Evolutionary conservation across 2,888 invertebrate genomes (phyloP).

Genomic region (Harpalus rubripes): DNA sequence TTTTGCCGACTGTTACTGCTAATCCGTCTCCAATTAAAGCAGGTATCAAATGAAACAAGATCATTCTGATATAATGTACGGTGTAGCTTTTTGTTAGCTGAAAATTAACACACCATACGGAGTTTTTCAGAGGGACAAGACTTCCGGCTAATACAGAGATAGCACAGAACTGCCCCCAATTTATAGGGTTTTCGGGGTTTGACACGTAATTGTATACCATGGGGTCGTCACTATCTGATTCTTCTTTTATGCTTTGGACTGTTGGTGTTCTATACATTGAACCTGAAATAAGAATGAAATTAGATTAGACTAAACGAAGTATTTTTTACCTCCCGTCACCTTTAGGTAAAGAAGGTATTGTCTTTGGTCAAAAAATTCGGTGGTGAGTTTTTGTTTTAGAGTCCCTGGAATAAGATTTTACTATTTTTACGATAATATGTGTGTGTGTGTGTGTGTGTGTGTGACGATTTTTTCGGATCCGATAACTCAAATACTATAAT

Average conservation of each 20-base stretch:
- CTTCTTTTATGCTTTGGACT: neutral
- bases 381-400: too few relatives aligned
- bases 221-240: neutral
- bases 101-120: slow-evolving; percentile 80
- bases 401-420: too few relatives aligned
- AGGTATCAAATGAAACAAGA: slow-evolving; percentile 86
- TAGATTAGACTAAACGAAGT: too few relatives aligned
- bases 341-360: too few relatives aligned
- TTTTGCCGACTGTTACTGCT: slow-evolving; percentile 82
- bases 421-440: too few relatives aligned
- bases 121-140: slow-evolving; percentile 78
- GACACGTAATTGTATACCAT: slow-evolving; percentile 91
- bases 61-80: slow-evolving; percentile 79
- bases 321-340: too few relatives aligned
- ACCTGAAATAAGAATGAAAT: slow-evolving; percentile 1
- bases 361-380: too few relatives aligned
- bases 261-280: slow-evolving; percentile 35
- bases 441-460: too few relatives aligned
- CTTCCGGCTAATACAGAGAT: slow-evolving; percentile 78
- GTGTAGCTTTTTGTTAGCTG: slow-evolving; percentile 80
- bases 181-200: slow-evolving; percentile 85
- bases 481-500: too few relatives aligned
- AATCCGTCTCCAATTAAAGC: slow-evolving; percentile 84
- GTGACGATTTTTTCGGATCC: too few relatives aligned
- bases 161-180: slow-evolving; percentile 85